Conservation (phyloP, 2,113 vertebrate species). For the Centrocercus urophasianus region DNA sequence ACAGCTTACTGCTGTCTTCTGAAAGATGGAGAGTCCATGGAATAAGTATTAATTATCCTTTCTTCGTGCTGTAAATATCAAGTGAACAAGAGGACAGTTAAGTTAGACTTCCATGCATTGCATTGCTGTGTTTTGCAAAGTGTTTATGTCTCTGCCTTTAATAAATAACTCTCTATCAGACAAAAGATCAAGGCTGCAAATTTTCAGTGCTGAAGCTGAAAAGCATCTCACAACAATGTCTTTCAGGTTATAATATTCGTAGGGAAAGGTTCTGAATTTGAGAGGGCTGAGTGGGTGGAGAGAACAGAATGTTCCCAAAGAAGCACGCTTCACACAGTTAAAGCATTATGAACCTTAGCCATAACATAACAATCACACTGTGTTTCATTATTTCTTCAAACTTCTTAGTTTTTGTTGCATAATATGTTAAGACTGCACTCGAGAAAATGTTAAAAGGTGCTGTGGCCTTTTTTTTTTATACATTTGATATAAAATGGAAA, state of each 20-base stretch:
- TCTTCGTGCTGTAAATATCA: background rate
- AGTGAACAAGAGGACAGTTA: background rate
- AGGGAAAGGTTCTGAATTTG: constrained; percentile 27
- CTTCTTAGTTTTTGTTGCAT: background rate
- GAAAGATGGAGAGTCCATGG: background rate
- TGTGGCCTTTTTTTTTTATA: background rate
- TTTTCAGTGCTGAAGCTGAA: constrained; percentile 49
- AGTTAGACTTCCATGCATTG: constrained; percentile 38
- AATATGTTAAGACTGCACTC: background rate
- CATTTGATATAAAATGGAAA: background rate
- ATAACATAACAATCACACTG: background rate
- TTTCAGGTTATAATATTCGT: constrained; percentile 40
- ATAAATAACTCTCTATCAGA: background rate
- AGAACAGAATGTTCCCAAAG: constrained; percentile 33
- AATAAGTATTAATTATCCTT: background rate
- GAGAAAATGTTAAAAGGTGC: background rate
- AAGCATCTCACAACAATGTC: constrained; percentile 40
- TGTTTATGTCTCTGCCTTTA: constrained; percentile 13
- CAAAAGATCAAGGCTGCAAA: constrained; percentile 35
- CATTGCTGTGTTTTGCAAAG: background rate
- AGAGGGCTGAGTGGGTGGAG: constrained; percentile 43
- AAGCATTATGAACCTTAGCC: constrained; percentile 27
- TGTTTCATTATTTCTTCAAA: background rate
- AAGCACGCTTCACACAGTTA: background rate
- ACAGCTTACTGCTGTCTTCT: background rate